Percentiles rank a stretch among this genome's conserved stretches.
These are phyloP conservation scores for Alosa alosa DNA, from an alignment of 2,113 vertebrate genomes.

Conservation along the genomic window DNA sequence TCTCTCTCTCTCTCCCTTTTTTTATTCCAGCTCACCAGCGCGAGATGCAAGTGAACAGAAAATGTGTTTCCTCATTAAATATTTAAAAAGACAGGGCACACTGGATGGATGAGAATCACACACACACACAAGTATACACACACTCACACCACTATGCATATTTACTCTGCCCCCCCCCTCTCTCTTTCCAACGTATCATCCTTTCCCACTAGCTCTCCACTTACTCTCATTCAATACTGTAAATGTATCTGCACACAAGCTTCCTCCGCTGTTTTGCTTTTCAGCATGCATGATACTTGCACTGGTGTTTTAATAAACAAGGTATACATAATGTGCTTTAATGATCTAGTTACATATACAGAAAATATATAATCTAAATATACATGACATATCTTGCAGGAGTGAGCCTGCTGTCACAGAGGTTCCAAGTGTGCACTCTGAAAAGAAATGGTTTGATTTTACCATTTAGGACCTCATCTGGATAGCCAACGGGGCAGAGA, in stretches of 20 bases:
- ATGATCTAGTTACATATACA: too few relatives aligned
- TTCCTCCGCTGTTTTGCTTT: too few relatives aligned
- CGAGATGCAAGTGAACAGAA: slow-evolving; percentile 37
- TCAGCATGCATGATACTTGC: too few relatives aligned
- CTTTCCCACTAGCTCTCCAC: not conserved
- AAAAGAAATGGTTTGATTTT: too few relatives aligned
- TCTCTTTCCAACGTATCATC: not conserved
- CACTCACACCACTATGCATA: not conserved
- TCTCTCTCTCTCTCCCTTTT: slow-evolving; percentile 8
- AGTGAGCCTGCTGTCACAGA: too few relatives aligned
- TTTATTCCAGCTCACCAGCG: slow-evolving; percentile 28
- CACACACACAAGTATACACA: not conserved
- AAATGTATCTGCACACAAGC: not conserved
- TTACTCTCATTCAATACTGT: not conserved
- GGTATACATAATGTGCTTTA: too few relatives aligned
- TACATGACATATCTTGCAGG: too few relatives aligned
- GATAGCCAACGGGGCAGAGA: too few relatives aligned
- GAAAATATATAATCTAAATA: too few relatives aligned
- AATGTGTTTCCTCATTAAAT: slow-evolving; percentile 50
- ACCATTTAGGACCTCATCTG: too few relatives aligned
- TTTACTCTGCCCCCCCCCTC: not conserved
- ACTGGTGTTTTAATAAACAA: too few relatives aligned
- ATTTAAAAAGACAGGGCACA: slow-evolving; percentile 42
- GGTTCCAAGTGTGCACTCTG: too few relatives aligned
- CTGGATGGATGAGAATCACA: slow-evolving; percentile 16